Evolutionary conservation across 2,113 vertebrate genomes (phyloP), one percentile per base, ranked within the genome.

Genomic region (Rostratula benghalensis): DNA sequence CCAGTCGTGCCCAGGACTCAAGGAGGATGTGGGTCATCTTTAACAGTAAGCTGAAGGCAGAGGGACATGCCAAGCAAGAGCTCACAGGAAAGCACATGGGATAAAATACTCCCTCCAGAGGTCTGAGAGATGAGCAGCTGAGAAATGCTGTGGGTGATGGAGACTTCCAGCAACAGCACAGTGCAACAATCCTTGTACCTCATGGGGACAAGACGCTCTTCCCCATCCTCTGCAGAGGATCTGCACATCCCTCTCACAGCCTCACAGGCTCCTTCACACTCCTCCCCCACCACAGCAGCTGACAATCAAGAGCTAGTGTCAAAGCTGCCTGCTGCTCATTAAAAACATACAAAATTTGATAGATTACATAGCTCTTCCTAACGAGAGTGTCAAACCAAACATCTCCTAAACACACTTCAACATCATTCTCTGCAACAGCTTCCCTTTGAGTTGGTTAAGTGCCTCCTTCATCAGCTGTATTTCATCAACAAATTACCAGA

Each of bases 241-340:
- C 39, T 39, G 35, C 20, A 69, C 0, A 0, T 37, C 45, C 24
- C 19, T 25, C 48, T 27, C 21, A 14, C 43, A 69, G 53, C 67
- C 73, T 43, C 54, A 37, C 59, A 35, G 54, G 21, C 22, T 84
- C 35, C 51, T 50, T 33, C 43, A 15, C 39, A 39, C 39, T 39
- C 50, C 23, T 51, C 39, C 20, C 43, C 20, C 43, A 27, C 24
- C 3, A 2, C 19, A 48, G 51, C 46, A 63, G 53, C 21, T 1
- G 3, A 4, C 0, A 50, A 19, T 3, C 43, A 30, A 31, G 39
- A 0, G 6, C 19, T 25, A 43, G 28, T 35, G 28, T 45, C 35
- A 80, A 75, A 74, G 37, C 15, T 33, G 19, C 24, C n/a, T 41
- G 48, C 43, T 86, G 57, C 57, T 68, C 31, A 28, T 39, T 48